Percentiles rank a stretch among this genome's conserved stretches.
Evolutionary conservation across 2,113 vertebrate species (phyloP).

Genomic region (Mustela lutreola): DNA sequence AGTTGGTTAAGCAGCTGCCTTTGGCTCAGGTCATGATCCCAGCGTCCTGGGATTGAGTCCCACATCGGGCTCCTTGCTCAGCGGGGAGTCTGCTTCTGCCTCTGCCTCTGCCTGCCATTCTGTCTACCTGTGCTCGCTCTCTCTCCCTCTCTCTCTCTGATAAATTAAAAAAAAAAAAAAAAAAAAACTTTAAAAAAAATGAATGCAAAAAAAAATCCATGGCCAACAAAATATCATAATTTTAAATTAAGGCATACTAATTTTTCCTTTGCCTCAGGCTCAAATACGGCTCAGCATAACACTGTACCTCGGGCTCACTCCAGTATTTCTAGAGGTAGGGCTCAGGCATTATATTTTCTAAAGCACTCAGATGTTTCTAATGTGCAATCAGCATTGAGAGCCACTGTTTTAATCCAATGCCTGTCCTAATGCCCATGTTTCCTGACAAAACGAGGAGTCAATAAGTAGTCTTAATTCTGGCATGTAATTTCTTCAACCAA

Average conservation of each 20-base stretch:
- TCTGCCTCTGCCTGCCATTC: too few relatives aligned
- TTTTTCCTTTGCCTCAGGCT: neutral
- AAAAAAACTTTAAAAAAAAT: too few relatives aligned
- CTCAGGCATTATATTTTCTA: neutral
- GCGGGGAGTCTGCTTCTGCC: too few relatives aligned
- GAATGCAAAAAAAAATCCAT: neutral
- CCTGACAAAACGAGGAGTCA: neutral
- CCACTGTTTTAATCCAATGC: neutral
- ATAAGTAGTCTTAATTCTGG: neutral
- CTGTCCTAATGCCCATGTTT: neutral
- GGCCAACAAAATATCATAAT: neutral
- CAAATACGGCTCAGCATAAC: neutral
- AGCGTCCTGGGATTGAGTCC: too few relatives aligned
- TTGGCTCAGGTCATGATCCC: too few relatives aligned
- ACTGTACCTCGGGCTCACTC: neutral
- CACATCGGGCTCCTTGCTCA: too few relatives aligned
- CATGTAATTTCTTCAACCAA: neutral
- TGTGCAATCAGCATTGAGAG: neutral
- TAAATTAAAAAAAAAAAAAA: too few relatives aligned
- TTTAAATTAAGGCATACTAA: neutral
- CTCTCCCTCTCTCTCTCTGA: too few relatives aligned
- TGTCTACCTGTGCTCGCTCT: too few relatives aligned
- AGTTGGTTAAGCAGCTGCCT: too few relatives aligned
- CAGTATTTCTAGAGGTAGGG: neutral
- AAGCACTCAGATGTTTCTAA: constrained; percentile 23